Evolutionary conservation across 2,797 vertebrate genomes (phyloP).

Genomic region (Ateles fusciceps): DNA sequence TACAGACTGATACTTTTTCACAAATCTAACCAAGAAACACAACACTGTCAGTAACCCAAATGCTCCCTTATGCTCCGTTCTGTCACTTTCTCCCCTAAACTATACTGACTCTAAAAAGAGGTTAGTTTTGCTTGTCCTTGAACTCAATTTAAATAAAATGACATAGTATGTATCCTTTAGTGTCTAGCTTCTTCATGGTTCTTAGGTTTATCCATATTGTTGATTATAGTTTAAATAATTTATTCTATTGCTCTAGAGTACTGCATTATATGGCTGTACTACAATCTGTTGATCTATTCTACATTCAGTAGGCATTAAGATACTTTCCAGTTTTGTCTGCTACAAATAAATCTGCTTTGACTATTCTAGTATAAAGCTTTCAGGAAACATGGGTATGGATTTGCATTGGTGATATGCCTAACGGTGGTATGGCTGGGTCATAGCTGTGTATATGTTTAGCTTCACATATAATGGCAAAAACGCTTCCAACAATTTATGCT

Average conservation of each 20-base stretch:
- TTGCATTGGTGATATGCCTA: neutral
- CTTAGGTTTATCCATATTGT: neutral
- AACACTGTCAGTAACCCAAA: neutral
- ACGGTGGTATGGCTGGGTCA: neutral
- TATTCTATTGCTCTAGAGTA: neutral
- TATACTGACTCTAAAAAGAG: neutral
- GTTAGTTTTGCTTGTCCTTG: neutral
- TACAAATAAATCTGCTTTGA: neutral
- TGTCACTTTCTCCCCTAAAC: neutral
- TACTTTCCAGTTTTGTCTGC: neutral
- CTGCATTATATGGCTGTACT: neutral
- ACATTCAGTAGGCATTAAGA: neutral
- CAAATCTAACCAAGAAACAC: neutral
- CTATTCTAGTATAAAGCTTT: neutral
- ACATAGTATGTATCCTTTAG: neutral
- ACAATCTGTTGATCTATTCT: neutral
- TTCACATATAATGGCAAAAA: neutral
- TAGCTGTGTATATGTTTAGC: neutral
- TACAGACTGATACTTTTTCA: neutral
- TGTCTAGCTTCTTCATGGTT: neutral
- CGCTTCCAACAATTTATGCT: neutral
- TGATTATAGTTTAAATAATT: neutral
- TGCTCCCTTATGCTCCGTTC: neutral
- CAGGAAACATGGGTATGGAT: neutral
- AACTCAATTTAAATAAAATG: neutral